These are phyloP conservation scores for Teleogryllus occipitalis DNA, from an alignment of 1,140 invertebrate genomes.

Conservation along the genomic window DNA sequence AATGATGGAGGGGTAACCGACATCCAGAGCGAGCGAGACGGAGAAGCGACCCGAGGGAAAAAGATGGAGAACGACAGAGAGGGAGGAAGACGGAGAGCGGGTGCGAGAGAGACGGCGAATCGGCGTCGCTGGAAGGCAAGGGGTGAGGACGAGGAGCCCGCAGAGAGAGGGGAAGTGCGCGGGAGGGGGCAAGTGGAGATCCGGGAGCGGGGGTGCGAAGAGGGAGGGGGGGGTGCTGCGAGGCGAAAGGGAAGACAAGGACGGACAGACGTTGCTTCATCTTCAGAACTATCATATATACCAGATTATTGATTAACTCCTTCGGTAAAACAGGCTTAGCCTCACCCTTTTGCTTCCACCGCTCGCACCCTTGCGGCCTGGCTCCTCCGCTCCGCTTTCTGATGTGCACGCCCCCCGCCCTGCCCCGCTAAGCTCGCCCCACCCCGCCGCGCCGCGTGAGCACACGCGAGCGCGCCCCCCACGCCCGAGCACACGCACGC, in stretches of 20 bases:
- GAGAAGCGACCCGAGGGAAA: neutral
- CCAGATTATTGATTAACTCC: conserved; percentile 17
- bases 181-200: neutral
- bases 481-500: no score
- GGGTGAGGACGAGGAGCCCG: neutral
- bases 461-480: no score
- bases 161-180: neutral
- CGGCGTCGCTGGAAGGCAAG: neutral
- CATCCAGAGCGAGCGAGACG: neutral
- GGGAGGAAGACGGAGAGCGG: neutral
- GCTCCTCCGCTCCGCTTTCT: neutral
- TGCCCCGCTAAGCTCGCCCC: no score
- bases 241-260: neutral
- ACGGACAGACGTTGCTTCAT: conserved; percentile 7
- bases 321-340: neutral
- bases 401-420: no score
- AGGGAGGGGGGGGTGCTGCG: neutral
- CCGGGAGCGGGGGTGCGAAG: neutral
- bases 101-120: neutral
- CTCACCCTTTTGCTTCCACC: neutral
- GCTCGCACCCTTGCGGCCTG: neutral
- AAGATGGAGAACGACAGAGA: conserved; percentile 8
- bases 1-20: conserved; percentile 1
- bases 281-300: conserved; percentile 13
- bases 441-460: no score